phyloP scores from a whole-genome alignment of 2,113 vertebrate genomes.

The Podiceps cristatus region DNA sequence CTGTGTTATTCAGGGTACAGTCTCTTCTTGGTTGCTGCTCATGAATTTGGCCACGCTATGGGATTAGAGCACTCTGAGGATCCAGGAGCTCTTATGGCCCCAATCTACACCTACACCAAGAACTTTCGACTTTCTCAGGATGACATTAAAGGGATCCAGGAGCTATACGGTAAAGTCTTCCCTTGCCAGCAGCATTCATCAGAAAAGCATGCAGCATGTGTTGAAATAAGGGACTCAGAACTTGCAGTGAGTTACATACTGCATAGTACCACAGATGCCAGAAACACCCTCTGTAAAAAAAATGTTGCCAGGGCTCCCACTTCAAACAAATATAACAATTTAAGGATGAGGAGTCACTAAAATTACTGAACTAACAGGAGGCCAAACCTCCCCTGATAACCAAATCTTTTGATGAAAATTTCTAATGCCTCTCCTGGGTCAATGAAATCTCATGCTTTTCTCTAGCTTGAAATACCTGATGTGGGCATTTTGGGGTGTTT shows the following conservation, averaged over 20 bases:
- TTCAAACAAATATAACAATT: neutral
- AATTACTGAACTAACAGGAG: neutral
- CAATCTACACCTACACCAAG: slow-evolving; percentile 94
- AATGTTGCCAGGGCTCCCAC: neutral
- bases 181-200: neutral
- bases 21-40: slow-evolving; percentile 96
- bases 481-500: too few relatives aligned
- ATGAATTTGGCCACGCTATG: slow-evolving; percentile 97
- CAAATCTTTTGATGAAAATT: neutral
- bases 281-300: neutral
- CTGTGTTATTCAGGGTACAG: slow-evolving; percentile 88
- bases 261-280: neutral
- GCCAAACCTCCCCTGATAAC: neutral
- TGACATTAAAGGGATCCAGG: slow-evolving; percentile 93
- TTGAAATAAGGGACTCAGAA: neutral
- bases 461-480: neutral
- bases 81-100: slow-evolving; percentile 94
- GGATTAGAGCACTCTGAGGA: slow-evolving; percentile 97
- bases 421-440: neutral
- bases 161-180: slow-evolving; percentile 88
- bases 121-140: slow-evolving; percentile 92
- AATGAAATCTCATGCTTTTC: neutral
- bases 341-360: neutral
- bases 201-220: neutral
- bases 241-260: neutral